Evolutionary conservation across 2,113 vertebrate genomes (phyloP).

Genomic region (Otocyon megalotis): DNA sequence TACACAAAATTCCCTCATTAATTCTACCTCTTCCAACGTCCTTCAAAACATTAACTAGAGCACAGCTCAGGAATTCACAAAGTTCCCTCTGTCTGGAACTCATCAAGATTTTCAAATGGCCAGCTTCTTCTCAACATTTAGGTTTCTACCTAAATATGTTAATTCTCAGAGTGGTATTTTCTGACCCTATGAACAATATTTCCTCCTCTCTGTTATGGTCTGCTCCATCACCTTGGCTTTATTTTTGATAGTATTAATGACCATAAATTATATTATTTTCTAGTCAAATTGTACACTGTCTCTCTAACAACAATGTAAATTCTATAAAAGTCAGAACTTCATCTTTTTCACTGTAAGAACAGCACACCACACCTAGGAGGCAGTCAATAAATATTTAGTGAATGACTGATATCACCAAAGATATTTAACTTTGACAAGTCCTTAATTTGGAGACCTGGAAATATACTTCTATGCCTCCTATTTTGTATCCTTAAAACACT

Average conservation of each 20-base stretch:
- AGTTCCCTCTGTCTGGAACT: background rate
- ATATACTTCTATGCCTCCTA: background rate
- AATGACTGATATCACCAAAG: background rate
- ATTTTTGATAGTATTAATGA: slow-evolving; percentile 1
- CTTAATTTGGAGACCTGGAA: slow-evolving; percentile 4
- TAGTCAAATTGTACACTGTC: background rate
- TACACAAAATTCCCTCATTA: background rate
- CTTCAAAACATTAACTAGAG: slow-evolving; percentile 42
- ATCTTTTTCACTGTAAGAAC: background rate
- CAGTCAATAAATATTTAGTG: background rate
- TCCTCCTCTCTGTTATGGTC: background rate
- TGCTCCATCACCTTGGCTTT: background rate
- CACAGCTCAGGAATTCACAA: background rate
- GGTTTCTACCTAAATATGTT: background rate
- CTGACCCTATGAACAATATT: background rate
- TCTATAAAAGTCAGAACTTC: background rate
- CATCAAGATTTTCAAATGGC: background rate
- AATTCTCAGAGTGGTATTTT: background rate
- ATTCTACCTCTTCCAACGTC: background rate
- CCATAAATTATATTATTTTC: slow-evolving; percentile 22
- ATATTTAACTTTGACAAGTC: background rate
- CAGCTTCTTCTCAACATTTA: background rate
- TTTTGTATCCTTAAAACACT: background rate
- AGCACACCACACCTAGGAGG: background rate
- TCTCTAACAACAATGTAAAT: slow-evolving; percentile 21